Evolutionary conservation across 2,888 invertebrate species (phyloP).

Genomic region (Unio pictorum): DNA sequence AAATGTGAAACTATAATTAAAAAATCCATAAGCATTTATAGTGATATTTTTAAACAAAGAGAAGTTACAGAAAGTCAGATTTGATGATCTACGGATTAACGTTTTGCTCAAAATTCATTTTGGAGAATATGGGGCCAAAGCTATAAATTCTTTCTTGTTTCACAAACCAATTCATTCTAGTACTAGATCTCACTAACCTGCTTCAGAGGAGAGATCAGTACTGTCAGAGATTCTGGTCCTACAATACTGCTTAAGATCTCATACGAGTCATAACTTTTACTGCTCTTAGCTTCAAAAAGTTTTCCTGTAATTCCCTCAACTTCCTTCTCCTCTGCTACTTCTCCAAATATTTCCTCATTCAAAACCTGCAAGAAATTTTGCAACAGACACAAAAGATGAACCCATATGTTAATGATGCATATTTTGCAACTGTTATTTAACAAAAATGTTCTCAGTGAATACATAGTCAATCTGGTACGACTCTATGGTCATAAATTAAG

Average conservation of each 20-base stretch:
- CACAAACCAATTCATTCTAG: too few species aligned
- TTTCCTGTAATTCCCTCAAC: constrained; percentile 86
- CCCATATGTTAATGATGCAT: neutral
- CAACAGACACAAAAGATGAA: neutral
- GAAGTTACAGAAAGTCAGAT: too few species aligned
- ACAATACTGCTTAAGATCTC: constrained; percentile 86
- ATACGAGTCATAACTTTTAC: constrained; percentile 89
- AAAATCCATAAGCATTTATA: too few species aligned
- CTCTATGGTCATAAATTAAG: too few species aligned
- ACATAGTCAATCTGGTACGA: neutral
- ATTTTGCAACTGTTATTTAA: neutral
- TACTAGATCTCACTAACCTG: constrained; percentile 73
- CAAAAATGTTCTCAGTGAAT: neutral
- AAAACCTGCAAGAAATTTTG: constrained; percentile 77
- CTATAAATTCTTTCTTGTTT: too few species aligned
- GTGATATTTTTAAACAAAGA: too few species aligned
- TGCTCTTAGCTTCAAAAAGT: constrained; percentile 74
- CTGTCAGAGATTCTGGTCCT: constrained; percentile 82
- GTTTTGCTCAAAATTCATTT: too few species aligned
- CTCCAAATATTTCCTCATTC: constrained; percentile 90
- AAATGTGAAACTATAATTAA: too few species aligned
- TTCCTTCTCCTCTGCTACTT: constrained; percentile 92
- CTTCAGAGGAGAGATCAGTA: constrained; percentile 86
- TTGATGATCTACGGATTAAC: too few species aligned
- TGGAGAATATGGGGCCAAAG: too few species aligned